Conservation (phyloP, 1,140 invertebrate genomes). For the Rhizoglyphus robini region DNA sequence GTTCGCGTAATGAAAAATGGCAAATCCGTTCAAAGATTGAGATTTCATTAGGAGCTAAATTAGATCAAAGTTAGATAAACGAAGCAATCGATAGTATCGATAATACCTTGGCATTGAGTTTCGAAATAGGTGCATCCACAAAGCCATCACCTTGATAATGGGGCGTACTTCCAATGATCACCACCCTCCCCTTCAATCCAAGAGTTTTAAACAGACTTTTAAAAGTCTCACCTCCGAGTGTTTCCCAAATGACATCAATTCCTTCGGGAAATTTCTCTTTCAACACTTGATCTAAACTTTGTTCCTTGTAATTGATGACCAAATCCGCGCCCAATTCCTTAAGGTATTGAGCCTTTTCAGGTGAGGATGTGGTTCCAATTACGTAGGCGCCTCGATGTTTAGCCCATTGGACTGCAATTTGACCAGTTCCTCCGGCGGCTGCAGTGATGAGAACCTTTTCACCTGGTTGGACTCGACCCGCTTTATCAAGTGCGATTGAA, state of each 20-base stretch:
- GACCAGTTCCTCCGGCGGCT: conserved; percentile 33
- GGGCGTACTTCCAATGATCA: conserved; percentile 31
- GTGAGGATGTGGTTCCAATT: conserved; percentile 36
- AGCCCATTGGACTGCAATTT: not conserved
- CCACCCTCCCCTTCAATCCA: conserved; percentile 30
- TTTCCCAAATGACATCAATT: conserved; percentile 23
- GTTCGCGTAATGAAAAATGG: conserved; percentile 1
- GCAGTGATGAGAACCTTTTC: conserved; percentile 36
- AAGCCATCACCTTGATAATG: conserved; percentile 26
- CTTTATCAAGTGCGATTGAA: conserved; percentile 7
- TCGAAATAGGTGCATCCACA: not conserved
- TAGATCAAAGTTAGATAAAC: too few relatives aligned
- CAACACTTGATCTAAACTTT: conserved; percentile 26
- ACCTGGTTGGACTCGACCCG: conserved; percentile 25
- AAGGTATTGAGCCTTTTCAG: conserved; percentile 34
- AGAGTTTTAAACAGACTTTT: conserved; percentile 27
- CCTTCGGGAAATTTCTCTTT: conserved; percentile 16
- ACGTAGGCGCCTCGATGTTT: conserved; percentile 36
- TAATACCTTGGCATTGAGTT: not conserved
- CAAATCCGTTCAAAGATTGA: conserved; percentile 14
- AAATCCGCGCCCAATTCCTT: conserved; percentile 34
- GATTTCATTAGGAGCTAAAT: too few relatives aligned
- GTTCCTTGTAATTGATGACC: conserved; percentile 33
- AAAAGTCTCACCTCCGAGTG: conserved; percentile 33
- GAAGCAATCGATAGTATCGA: not conserved